phyloP scores from a whole-genome alignment of 2,113 vertebrate species.

The Formicarius rufipectus region DNA sequence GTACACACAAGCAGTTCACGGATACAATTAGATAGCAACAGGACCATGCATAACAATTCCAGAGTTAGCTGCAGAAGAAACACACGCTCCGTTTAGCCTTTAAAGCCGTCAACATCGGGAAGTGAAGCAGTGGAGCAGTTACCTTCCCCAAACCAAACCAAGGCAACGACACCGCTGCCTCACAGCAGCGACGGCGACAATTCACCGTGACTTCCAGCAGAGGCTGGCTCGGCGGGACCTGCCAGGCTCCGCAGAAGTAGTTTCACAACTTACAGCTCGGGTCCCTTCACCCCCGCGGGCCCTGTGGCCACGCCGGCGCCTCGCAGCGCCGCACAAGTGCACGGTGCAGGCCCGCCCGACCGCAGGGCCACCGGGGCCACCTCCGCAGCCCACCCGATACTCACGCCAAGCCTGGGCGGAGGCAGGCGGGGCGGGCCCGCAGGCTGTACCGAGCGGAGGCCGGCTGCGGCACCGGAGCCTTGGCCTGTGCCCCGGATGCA shows the following conservation, averaged over 20 bases:
- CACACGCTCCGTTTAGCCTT: fast-evolving
- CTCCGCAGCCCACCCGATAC: too few species aligned
- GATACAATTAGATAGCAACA: neutral
- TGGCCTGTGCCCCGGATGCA: too few species aligned
- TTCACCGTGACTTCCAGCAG: fast-evolving
- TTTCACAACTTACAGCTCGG: fast-evolving
- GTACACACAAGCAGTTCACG: fast-evolving
- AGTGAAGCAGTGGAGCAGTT: fast-evolving
- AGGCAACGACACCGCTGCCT: fast-evolving
- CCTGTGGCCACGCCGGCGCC: too few species aligned
- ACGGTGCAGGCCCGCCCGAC: too few species aligned
- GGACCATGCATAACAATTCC: fast-evolving
- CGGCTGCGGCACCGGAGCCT: too few species aligned
- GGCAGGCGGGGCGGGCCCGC: too few species aligned
- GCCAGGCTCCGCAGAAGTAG: neutral
- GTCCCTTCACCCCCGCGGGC: too few species aligned
- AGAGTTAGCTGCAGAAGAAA: neutral
- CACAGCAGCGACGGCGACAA: fast-evolving
- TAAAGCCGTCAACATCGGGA: neutral
- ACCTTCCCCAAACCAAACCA: neutral
- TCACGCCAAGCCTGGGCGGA: too few species aligned
- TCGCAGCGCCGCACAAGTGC: too few species aligned
- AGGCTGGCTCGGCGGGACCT: fast-evolving
- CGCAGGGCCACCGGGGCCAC: too few species aligned
- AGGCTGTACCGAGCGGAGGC: too few species aligned